Percentiles rank a stretch among this genome's conserved stretches.
Evolutionary conservation across 2,797 vertebrate species (phyloP).

Genomic region (Anableps anableps): DNA sequence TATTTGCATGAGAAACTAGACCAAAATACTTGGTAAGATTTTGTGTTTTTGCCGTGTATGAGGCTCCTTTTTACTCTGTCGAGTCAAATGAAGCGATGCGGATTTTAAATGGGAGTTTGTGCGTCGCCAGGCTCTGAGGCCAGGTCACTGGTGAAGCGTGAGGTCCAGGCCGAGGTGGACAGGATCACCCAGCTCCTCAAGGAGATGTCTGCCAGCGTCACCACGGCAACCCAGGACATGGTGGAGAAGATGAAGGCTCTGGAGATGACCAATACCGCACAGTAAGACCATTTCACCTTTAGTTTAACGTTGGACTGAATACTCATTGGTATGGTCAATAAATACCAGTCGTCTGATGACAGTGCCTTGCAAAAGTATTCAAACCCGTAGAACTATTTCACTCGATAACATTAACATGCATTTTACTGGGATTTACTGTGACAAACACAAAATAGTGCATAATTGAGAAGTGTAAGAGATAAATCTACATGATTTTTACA

Average conservation of each 20-base stretch:
- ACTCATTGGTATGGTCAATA: neutral
- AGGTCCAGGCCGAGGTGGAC: constrained; percentile 60
- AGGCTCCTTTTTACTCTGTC: neutral
- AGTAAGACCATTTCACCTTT: constrained; percentile 58
- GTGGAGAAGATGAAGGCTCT: constrained; percentile 68
- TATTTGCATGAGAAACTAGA: too few species aligned
- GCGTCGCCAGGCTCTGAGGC: constrained; percentile 62
- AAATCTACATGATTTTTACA: neutral
- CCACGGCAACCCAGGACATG: constrained; percentile 53
- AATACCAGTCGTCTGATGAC: neutral
- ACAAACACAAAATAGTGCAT: neutral
- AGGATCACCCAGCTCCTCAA: constrained; percentile 56
- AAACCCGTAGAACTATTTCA: neutral
- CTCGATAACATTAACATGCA: neutral
- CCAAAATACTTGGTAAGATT: too few species aligned
- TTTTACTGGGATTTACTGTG: neutral
- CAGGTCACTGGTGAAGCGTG: constrained; percentile 68
- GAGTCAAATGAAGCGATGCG: neutral
- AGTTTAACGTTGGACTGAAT: neutral
- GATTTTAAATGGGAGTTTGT: neutral
- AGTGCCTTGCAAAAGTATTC: neutral
- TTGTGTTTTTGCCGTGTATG: too few species aligned
- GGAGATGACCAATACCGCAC: constrained; percentile 69
- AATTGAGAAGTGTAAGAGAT: neutral
- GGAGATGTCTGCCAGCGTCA: constrained; percentile 55